These are phyloP conservation scores for Cataglyphis cursor DNA, from an alignment of 2,888 invertebrate species.

Conservation along the genomic window DNA sequence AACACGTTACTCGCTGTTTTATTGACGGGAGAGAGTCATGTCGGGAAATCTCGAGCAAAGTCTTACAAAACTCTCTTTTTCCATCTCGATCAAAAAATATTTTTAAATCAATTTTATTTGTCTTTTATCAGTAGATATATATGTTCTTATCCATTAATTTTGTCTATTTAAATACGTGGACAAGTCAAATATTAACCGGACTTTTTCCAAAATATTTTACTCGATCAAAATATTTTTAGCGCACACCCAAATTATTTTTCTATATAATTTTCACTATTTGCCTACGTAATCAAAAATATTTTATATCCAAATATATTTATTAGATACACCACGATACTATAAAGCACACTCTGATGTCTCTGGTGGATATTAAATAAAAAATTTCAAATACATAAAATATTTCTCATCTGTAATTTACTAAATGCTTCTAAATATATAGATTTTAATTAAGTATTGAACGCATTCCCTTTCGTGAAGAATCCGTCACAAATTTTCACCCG, in stretches of 20 bases:
- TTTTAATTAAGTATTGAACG: background rate
- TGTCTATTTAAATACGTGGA: background rate
- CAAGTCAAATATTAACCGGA: too few relatives aligned
- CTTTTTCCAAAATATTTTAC: too few relatives aligned
- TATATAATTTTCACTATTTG: too few relatives aligned
- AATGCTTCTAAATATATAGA: background rate
- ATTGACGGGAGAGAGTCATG: background rate
- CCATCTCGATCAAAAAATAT: background rate
- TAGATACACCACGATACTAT: background rate
- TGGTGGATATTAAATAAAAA: background rate
- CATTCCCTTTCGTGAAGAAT: background rate
- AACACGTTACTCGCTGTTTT: slow-evolving; percentile 5
- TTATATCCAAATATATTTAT: background rate
- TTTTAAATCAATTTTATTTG: background rate
- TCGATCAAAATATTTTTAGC: too few relatives aligned
- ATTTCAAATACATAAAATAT: background rate
- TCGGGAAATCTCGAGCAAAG: background rate
- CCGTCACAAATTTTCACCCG: slow-evolving; percentile 5
- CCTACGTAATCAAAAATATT: background rate
- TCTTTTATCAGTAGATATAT: background rate
- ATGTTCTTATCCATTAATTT: background rate
- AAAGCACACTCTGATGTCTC: background rate
- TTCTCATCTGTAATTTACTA: background rate
- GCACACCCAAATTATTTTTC: too few relatives aligned
- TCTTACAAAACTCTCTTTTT: background rate